Evolutionary conservation across 2,888 invertebrate genomes (phyloP).

Genomic region (Eutolmus rufibarbis): DNA sequence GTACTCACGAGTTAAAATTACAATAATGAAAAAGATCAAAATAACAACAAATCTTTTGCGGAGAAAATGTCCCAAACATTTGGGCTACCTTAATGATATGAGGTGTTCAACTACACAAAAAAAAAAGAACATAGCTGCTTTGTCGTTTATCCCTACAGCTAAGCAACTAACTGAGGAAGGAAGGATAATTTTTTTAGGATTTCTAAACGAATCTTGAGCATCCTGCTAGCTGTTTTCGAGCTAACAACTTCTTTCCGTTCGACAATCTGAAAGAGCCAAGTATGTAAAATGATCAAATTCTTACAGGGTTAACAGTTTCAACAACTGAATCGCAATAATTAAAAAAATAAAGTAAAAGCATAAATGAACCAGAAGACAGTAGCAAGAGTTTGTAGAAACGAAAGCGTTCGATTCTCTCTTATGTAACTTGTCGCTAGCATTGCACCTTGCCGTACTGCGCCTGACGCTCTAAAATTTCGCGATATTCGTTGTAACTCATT

Average conservation of each 20-base stretch:
- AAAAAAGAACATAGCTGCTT: not conserved
- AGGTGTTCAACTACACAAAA: not conserved
- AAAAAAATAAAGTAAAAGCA: constrained; percentile 24
- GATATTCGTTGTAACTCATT: constrained; percentile 85
- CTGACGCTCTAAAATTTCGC: constrained; percentile 59
- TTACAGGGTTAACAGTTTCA: constrained; percentile 14
- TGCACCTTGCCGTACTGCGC: constrained; percentile 60
- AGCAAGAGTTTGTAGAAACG: constrained; percentile 13
- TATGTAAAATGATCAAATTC: not conserved
- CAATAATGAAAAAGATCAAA: not conserved
- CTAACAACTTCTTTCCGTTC: not conserved
- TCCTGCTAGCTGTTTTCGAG: not conserved
- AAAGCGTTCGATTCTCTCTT: constrained; percentile 16
- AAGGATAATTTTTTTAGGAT: not conserved
- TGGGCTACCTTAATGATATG: not conserved
- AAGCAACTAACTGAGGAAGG: not conserved
- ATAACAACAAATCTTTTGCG: not conserved
- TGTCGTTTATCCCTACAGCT: not conserved
- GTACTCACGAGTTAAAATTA: not conserved
- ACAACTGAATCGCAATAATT: constrained; percentile 16
- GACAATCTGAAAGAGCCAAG: not conserved
- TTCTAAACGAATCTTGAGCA: not conserved
- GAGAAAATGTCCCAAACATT: not conserved
- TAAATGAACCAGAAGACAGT: constrained; percentile 36
- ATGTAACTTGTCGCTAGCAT: constrained; percentile 56